A percentile compares a stretch with the other conserved stretches of the same genome.
These are phyloP conservation scores for Resseliella maxima DNA, from an alignment of 2,888 invertebrate species.

Conservation along the genomic window DNA sequence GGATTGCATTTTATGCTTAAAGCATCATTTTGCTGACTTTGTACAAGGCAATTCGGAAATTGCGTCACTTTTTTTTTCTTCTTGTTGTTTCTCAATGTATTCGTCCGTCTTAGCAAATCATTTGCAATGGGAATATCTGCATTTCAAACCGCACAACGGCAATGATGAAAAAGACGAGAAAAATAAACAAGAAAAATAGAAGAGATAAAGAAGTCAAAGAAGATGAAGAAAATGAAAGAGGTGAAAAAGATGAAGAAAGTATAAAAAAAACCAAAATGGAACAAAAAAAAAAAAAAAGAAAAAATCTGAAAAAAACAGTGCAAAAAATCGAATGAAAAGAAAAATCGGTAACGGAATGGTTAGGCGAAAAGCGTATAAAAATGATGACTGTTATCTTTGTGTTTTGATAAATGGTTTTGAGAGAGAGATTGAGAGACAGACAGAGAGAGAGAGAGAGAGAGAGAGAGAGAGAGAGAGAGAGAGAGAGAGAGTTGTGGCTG, in stretches of 20 bases:
- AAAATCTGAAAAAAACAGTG: not conserved
- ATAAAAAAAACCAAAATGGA: not conserved
- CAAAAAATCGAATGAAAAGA: not conserved
- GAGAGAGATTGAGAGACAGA: no score
- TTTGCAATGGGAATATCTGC: no score
- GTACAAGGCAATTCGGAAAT: not conserved
- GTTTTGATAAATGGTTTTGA: not conserved
- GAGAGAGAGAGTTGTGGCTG: no score
- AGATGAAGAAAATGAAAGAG: no score
- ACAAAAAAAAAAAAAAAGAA: not conserved
- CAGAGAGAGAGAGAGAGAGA: no score
- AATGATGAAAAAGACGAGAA: no score
- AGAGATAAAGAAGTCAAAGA: no score
- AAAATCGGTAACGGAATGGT: not conserved
- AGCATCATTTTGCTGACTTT: not conserved
- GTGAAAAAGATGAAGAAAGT: not conserved
- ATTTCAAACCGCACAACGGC: no score
- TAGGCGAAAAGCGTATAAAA: not conserved
- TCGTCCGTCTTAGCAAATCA: not conserved
- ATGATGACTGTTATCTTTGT: not conserved
- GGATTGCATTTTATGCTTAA: not conserved
- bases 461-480: no score
- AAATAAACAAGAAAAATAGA: no score
- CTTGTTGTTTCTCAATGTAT: not conserved
- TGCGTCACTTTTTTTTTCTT: not conserved